Conservation (phyloP, 2,797 vertebrate species). For the Thamnophis elegans region DNA sequence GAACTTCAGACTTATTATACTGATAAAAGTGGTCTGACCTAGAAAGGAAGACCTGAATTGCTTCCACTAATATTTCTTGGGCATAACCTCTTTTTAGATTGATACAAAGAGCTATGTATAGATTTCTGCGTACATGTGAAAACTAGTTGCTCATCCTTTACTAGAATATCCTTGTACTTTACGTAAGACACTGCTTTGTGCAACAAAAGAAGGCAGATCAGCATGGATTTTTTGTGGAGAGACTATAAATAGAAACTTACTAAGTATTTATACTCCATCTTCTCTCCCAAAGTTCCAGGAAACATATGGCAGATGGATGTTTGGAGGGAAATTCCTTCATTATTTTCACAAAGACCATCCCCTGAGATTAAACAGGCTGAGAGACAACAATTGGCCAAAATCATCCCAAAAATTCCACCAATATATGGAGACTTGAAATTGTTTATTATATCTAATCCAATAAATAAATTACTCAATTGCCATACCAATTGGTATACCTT, state of each 20-base stretch:
- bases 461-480: not conserved
- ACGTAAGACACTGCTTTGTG: not conserved
- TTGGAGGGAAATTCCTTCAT: not conserved
- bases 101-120: not conserved
- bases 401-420: not conserved
- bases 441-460: not conserved
- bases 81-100: not conserved
- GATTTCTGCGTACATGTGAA: not conserved
- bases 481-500: not conserved
- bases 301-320: not conserved
- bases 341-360: not conserved
- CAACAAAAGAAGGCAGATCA: not conserved
- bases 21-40: not conserved
- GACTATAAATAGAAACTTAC: not conserved
- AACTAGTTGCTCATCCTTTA: not conserved
- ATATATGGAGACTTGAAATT: not conserved
- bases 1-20: slow-evolving; percentile 44
- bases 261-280: not conserved
- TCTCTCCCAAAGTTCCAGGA: not conserved
- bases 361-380: not conserved
- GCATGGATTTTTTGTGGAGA: not conserved
- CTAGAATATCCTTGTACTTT: not conserved
- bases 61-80: not conserved
- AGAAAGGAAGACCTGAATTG: not conserved
- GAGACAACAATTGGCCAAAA: not conserved